Conservation (phyloP, 2,888 invertebrate species). For the Eueremaeus valkanovi region DNA sequence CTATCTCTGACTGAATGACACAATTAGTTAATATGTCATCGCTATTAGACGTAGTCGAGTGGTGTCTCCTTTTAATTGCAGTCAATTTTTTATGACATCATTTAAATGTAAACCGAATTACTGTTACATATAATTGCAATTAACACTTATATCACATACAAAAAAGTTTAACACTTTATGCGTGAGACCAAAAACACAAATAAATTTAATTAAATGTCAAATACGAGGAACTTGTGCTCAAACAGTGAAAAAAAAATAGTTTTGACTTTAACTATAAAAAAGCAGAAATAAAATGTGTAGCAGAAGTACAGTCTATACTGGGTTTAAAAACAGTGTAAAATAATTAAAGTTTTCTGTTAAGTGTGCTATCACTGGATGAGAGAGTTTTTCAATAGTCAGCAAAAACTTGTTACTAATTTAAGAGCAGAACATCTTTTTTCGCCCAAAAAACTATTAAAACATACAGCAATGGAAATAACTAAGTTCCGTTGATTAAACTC, state of each 20-base stretch:
- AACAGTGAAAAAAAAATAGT: neutral
- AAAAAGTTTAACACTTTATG: neutral
- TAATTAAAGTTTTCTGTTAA: too few relatives aligned
- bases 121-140: neutral
- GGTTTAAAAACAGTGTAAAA: too few relatives aligned
- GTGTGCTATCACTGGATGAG: too few relatives aligned
- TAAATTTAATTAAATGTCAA: slow-evolving; percentile 6
- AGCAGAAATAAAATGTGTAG: too few relatives aligned
- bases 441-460: too few relatives aligned
- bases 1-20: slow-evolving; percentile 3
- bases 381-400: too few relatives aligned
- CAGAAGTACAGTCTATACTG: too few relatives aligned
- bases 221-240: neutral
- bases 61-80: neutral
- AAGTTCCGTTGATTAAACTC: too few relatives aligned
- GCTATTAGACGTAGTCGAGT: neutral
- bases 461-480: too few relatives aligned
- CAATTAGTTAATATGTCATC: neutral
- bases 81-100: slow-evolving; percentile 1
- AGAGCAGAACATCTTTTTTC: too few relatives aligned
- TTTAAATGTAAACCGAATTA: neutral
- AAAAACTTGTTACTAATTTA: too few relatives aligned
- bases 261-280: too few relatives aligned
- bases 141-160: neutral
- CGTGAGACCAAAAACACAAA: neutral